Percentiles rank a stretch among this genome's conserved stretches.
phyloP scores from a whole-genome alignment of 1,140 invertebrate species.

The Dinoponera quadriceps region DNA sequence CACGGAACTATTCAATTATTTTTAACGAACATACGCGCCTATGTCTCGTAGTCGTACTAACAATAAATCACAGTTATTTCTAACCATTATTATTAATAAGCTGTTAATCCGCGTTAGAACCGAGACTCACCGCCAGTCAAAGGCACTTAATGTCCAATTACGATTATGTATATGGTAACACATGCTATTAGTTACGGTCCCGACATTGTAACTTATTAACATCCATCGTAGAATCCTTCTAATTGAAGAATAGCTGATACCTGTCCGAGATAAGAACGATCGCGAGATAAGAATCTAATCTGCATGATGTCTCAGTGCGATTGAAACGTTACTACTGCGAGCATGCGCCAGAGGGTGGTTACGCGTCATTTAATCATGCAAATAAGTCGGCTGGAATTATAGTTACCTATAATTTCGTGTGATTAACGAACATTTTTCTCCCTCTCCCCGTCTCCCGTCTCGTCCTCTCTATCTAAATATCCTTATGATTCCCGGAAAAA shows the following conservation, averaged over 20 bases:
- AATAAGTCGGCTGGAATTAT: neutral
- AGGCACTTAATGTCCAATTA: conserved; percentile 16
- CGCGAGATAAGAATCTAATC: neutral
- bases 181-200: neutral
- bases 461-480: no score
- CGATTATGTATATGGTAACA: conserved; percentile 19
- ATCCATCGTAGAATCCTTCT: neutral
- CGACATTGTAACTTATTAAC: neutral
- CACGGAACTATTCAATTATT: conserved; percentile 22
- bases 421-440: neutral
- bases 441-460: neutral
- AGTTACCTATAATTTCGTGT: neutral
- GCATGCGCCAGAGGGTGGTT: no score
- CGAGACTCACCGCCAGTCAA: neutral
- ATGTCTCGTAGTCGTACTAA: no score
- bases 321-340: neutral
- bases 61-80: no score
- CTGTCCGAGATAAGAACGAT: neutral
- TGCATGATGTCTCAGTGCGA: neutral
- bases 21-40: neutral
- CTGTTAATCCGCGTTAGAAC: neutral
- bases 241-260: conserved; percentile 2
- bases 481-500: no score
- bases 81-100: no score
- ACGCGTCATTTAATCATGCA: neutral